phyloP scores from a whole-genome alignment of 2,888 invertebrate genomes.

The Xestia rhomboidea region DNA sequence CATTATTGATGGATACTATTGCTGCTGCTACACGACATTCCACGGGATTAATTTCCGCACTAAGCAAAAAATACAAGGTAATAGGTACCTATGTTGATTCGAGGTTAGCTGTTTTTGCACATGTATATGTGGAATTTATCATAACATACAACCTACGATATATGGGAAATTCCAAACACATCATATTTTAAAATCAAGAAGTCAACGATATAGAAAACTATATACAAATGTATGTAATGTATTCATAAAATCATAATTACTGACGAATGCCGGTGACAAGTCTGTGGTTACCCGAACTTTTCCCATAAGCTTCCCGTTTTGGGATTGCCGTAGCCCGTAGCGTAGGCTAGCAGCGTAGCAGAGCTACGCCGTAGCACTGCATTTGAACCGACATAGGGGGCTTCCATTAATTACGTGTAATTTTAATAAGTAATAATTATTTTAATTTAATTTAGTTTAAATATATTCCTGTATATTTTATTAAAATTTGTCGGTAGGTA shows the following conservation, averaged over 20 bases:
- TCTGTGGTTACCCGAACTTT: no score
- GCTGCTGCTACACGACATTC: no score
- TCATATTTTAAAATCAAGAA: neutral
- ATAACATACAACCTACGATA: neutral
- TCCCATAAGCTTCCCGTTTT: neutral
- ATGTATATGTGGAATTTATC: neutral
- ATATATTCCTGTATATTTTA: neutral
- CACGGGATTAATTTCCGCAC: neutral
- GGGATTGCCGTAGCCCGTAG: neutral
- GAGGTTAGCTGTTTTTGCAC: neutral
- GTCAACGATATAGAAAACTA: neutral
- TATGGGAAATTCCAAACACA: neutral
- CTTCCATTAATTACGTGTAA: neutral
- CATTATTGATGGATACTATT: neutral
- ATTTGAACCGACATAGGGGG: neutral
- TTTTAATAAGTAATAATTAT: neutral
- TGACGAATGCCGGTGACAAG: no score
- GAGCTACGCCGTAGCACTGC: conserved; percentile 22
- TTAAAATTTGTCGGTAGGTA: neutral
- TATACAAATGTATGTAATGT: neutral
- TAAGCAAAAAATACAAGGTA: neutral
- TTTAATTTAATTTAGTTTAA: no score
- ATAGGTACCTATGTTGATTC: neutral
- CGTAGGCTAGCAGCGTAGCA: conserved; percentile 3
- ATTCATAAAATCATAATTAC: no score